Evolutionary conservation across 2,797 vertebrate species (phyloP).

Genomic region (Philypnodon macrostomus): DNA sequence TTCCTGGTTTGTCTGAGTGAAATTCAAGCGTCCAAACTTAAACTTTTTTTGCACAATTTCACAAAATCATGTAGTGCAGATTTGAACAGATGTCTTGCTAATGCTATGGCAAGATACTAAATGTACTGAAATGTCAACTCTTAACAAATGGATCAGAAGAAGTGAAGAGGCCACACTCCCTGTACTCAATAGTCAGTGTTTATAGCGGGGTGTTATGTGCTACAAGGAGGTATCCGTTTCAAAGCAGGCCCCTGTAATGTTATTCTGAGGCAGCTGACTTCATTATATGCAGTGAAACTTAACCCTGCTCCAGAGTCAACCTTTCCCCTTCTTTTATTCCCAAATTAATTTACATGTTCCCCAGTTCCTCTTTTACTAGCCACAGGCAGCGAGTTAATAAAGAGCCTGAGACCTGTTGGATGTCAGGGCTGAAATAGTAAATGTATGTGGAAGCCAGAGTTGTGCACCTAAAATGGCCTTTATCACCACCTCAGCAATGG

Average conservation of each 20-base stretch:
- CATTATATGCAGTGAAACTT: slow-evolving; percentile 6
- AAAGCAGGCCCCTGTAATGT: slow-evolving; percentile 1
- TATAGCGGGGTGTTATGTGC: neutral
- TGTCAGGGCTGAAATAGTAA: too few relatives aligned
- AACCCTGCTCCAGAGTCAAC: neutral
- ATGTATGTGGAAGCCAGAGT: too few relatives aligned
- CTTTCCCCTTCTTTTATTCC: slow-evolving; percentile 1
- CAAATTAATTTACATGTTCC: slow-evolving; percentile 10
- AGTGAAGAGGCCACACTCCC: neutral
- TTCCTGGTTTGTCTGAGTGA: too few relatives aligned
- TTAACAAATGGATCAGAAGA: neutral
- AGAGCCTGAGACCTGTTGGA: neutral
- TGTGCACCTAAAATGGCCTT: too few relatives aligned
- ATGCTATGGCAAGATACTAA: too few relatives aligned
- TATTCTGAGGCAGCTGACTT: slow-evolving; percentile 10
- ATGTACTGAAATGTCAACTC: too few relatives aligned
- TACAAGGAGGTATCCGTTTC: slow-evolving; percentile 6
- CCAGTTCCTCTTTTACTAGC: slow-evolving; percentile 6
- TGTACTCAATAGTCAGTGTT: neutral
- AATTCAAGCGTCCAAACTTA: too few relatives aligned
- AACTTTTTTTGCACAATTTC: too few relatives aligned
- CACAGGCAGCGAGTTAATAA: neutral
- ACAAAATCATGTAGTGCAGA: too few relatives aligned
- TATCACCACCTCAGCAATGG: too few relatives aligned
- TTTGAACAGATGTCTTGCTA: too few relatives aligned